Conservation (phyloP, 2,888 invertebrate species). For the Criorhina ranunculi region DNA sequence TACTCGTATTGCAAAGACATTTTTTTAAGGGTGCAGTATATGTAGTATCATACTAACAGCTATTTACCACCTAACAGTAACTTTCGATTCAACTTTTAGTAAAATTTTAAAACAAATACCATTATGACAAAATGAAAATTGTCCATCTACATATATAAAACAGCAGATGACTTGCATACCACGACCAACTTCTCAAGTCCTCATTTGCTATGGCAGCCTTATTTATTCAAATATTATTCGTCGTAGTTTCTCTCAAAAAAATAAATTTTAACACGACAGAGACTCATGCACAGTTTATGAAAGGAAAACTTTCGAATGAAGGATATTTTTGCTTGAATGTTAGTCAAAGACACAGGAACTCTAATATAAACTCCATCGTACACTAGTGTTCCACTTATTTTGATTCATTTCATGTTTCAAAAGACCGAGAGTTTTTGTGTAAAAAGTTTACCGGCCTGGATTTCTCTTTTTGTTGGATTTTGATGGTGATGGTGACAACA, state of each 20-base stretch:
- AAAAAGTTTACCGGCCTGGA: slow-evolving; percentile 19
- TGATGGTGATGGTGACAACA: too few relatives aligned
- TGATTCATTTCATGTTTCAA: slow-evolving; percentile 47
- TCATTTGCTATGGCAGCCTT: not conserved
- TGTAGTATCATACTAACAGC: too few relatives aligned
- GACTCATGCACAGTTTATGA: slow-evolving; percentile 34
- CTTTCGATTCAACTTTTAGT: slow-evolving; percentile 36
- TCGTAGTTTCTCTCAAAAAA: slow-evolving; percentile 37
- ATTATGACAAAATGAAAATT: slow-evolving; percentile 3
- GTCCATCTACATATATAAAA: slow-evolving; percentile 11
- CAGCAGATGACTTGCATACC: slow-evolving; percentile 26
- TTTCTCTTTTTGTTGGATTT: too few relatives aligned
- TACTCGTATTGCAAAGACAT: too few relatives aligned
- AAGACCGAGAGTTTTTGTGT: slow-evolving; percentile 12
- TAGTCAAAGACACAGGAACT: slow-evolving; percentile 36
- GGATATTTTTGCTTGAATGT: slow-evolving; percentile 24
- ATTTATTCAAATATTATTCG: slow-evolving; percentile 49
- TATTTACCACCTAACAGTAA: too few relatives aligned
- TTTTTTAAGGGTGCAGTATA: too few relatives aligned
- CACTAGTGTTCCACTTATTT: slow-evolving; percentile 52
- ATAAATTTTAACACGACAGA: slow-evolving; percentile 16
- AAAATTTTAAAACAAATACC: slow-evolving; percentile 44
- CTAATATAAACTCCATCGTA: slow-evolving; percentile 54
- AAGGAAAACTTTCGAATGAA: slow-evolving; percentile 44
- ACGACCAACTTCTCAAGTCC: slow-evolving; percentile 23